These are phyloP conservation scores for Bucorvus abyssinicus DNA, from an alignment of 2,797 vertebrate species.

Conservation along the genomic window DNA sequence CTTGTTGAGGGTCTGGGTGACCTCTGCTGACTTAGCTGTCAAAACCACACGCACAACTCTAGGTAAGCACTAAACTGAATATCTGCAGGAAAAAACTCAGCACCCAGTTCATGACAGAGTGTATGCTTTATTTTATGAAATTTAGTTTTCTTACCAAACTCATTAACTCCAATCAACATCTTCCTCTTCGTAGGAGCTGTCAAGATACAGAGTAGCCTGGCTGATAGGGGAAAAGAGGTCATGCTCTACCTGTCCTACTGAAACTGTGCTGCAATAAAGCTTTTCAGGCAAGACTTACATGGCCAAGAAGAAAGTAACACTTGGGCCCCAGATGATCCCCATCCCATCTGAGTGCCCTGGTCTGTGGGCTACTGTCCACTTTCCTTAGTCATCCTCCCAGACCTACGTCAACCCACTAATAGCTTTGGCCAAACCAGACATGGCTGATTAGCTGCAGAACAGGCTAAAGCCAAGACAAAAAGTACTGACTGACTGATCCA, in stretches of 20 bases:
- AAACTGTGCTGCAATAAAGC: background rate
- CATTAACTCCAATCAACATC: background rate
- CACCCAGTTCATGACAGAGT: background rate
- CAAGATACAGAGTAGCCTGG: background rate
- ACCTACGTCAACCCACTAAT: background rate
- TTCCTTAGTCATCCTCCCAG: background rate
- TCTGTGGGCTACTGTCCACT: background rate
- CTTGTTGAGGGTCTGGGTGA: background rate
- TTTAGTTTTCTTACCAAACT: background rate
- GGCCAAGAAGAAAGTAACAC: background rate
- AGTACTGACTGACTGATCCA: background rate
- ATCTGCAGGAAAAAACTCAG: background rate
- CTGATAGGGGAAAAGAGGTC: background rate
- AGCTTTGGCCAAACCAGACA: background rate
- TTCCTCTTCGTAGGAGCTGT: background rate
- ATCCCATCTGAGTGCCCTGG: background rate
- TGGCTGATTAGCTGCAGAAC: background rate
- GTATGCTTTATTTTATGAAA: background rate
- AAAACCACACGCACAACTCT: fast-evolving
- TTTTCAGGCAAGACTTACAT: background rate
- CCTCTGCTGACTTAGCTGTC: background rate
- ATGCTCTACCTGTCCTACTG: background rate
- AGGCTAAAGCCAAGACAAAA: background rate
- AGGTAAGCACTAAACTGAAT: background rate
- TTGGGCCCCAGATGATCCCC: background rate